phyloP scores from a whole-genome alignment of 2,113 vertebrate species.

The Toxotes chatareus region DNA sequence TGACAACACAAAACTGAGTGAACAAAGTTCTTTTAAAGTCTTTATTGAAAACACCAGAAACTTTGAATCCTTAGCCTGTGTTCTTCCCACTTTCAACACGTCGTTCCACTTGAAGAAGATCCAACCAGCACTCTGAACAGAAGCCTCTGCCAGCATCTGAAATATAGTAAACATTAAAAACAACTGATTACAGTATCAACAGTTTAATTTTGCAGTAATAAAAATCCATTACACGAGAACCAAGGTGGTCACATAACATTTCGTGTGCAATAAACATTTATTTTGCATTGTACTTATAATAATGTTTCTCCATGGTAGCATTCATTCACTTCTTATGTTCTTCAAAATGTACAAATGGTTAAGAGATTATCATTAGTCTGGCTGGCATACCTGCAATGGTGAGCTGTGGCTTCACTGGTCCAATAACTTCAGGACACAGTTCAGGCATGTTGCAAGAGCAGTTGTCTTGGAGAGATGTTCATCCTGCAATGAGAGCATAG shows the following conservation, averaged over 20 bases:
- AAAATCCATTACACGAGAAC: neutral
- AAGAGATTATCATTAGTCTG: neutral
- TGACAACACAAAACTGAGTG: neutral
- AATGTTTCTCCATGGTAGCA: neutral
- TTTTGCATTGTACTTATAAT: neutral
- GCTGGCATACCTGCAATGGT: constrained; percentile 23
- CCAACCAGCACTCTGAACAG: constrained; percentile 2
- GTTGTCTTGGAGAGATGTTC: constrained; percentile 39
- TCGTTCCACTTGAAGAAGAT: constrained; percentile 10
- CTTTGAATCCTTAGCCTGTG: neutral
- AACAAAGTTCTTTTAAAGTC: neutral
- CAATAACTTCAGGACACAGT: constrained; percentile 33
- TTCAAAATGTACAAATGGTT: neutral
- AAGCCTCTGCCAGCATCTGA: constrained; percentile 41
- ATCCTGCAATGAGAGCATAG: constrained; percentile 79
- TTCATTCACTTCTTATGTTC: neutral
- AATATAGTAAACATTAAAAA: constrained; percentile 7
- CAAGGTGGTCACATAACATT: neutral
- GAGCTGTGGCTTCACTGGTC: constrained; percentile 9
- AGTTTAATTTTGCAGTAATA: neutral
- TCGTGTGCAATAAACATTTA: neutral
- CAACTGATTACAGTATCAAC: neutral
- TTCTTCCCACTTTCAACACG: constrained; percentile 17
- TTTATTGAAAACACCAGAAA: constrained; percentile 57
- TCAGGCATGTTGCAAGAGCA: constrained; percentile 42